Base-by-base conservation (phyloP, 30 jellyfish, hydroid and myxozoan species). In the Aurelia sp. region DNA sequence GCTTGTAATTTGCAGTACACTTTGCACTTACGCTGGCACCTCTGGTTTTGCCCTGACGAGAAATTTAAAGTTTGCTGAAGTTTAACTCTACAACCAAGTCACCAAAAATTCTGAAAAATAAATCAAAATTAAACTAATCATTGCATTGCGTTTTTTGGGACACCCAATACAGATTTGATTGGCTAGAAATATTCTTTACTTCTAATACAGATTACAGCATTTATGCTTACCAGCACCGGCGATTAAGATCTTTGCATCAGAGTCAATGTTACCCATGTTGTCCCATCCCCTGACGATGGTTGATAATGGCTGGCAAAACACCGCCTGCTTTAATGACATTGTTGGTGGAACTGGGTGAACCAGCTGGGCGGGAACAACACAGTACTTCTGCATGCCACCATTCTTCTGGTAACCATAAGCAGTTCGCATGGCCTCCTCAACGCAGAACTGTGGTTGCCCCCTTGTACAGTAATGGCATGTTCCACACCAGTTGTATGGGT, bases 401-500 rank as follows among this genome's bases (percentile, higher is more conserved):
- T 90, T 73, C 61, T 81, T 78, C 30, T 59, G 84, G 78, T 74
- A 90, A n/a, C 97, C 97, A 58, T 53, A 80, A 12, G 97, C 97
- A 2, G 97, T 90, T 20, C 73, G 73, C 96, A 82, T 90, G 37
- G 95, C 97, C 21, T 90, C 96, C 3, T 19, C 19, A 17, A 82
- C 81, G 55, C 97, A 90, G 61, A 90, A 90, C 78, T 90, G 97
- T 9, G 97, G 89, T 17, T 90, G 92, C 10, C 97, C 97, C 23
- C 95, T 63, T 13, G 85, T 76, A 65, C 97, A 90, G 62, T 82
- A 90, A 71, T 74, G 88, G 71, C 97, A 90, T 47, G 91, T 75
- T 20, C 93, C 83, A 78, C 97, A 90, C 82, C 89, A 90, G 85
- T 90, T 84, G 71, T 75, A 74, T 37, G 97, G 97, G 73, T 90